These are phyloP conservation scores for Ceriagrion tenellum DNA, from an alignment of 2,888 invertebrate genomes.

Conservation along the genomic window DNA sequence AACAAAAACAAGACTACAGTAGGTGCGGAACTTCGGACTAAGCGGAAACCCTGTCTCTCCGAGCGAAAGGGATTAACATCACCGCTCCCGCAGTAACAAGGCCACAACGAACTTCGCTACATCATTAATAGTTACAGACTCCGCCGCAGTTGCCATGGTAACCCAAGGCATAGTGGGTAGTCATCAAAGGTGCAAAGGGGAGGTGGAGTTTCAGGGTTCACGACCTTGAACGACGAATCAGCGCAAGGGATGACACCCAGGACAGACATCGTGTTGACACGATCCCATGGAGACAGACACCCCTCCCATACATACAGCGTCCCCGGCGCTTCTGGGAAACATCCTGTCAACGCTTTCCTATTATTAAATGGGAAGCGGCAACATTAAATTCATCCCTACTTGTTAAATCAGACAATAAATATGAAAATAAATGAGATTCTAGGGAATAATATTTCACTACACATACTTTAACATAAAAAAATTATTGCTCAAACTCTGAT, in stretches of 20 bases:
- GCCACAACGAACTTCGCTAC: too few species aligned
- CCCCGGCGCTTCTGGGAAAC: not conserved
- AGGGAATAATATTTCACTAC: too few species aligned
- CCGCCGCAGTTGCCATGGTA: not conserved
- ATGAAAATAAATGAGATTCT: too few species aligned
- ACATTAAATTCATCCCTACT: too few species aligned
- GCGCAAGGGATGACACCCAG: not conserved
- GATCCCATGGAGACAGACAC: not conserved
- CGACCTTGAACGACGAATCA: slow-evolving; percentile 19
- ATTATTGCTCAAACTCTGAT: too few species aligned
- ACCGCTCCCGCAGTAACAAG: not conserved
- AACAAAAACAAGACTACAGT: too few species aligned
- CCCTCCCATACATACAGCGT: not conserved
- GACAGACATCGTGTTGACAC: not conserved
- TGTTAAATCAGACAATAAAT: too few species aligned
- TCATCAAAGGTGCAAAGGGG: not conserved
- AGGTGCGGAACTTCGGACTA: too few species aligned
- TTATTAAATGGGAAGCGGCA: too few species aligned
- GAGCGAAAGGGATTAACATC: not conserved
- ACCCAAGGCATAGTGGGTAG: not conserved
- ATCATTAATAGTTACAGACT: not conserved
- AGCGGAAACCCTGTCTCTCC: not conserved
- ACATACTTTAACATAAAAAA: too few species aligned
- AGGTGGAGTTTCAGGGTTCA: not conserved
- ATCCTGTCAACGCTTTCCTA: too few species aligned